Evolutionary conservation across 2,797 vertebrate genomes (phyloP).

Genomic region (Heliangelus exortis): DNA sequence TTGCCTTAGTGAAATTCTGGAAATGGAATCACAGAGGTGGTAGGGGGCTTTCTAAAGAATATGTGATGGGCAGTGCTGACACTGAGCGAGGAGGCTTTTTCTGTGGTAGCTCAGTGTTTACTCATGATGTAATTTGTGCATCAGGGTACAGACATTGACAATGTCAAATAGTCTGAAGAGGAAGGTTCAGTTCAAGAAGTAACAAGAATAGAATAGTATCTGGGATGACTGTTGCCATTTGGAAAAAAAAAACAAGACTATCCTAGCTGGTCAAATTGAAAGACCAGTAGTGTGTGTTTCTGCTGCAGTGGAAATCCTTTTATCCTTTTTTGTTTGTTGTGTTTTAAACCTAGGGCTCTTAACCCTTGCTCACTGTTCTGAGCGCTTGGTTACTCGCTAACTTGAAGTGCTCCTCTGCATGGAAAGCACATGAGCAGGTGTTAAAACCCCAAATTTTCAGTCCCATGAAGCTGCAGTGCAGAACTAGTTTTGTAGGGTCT

Average conservation of each 20-base stretch:
- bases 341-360: neutral
- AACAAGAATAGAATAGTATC: neutral
- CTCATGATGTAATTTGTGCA: rapidly evolving
- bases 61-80: rapidly evolving
- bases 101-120: neutral
- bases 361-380: neutral
- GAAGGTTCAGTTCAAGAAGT: neutral
- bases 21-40: neutral
- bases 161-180: neutral
- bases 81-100: rapidly evolving
- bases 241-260: neutral
- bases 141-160: neutral
- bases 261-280: neutral
- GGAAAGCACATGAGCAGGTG: neutral
- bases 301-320: neutral
- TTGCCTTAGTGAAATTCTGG: neutral
- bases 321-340: too few relatives aligned
- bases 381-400: neutral
- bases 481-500: neutral
- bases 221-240: neutral
- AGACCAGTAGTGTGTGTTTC: neutral
- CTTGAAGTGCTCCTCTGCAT: neutral
- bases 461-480: neutral
- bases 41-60: neutral
- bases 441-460: neutral